phyloP scores from a whole-genome alignment of 2,797 vertebrate species.

The Acrocephalus scirpaceus region DNA sequence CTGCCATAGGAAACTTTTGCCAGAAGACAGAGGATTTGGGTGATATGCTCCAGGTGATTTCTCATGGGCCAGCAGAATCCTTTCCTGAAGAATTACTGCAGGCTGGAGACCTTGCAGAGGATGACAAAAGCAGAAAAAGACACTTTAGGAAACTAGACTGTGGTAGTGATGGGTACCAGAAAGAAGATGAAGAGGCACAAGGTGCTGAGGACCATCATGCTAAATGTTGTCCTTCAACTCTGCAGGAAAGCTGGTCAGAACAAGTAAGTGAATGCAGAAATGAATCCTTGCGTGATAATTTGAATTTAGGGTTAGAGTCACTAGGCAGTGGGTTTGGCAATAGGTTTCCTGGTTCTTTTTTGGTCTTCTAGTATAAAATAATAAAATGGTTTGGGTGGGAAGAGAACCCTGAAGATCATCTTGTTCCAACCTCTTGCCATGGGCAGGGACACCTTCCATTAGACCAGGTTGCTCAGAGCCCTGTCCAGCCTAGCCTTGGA shows the following conservation, averaged over 20 bases:
- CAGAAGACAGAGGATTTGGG: slow-evolving; percentile 16
- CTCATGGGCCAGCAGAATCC: not conserved
- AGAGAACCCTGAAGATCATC: not conserved
- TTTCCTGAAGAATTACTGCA: not conserved
- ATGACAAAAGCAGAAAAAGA: not conserved
- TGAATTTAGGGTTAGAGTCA: not conserved
- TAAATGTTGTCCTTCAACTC: not conserved
- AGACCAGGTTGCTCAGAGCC: not conserved
- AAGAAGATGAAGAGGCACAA: not conserved
- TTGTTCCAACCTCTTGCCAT: not conserved
- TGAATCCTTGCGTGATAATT: not conserved
- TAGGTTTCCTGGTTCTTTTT: not conserved
- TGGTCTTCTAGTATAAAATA: not conserved
- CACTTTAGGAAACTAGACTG: not conserved
- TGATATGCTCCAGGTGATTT: not conserved
- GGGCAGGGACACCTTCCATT: not conserved
- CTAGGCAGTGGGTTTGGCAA: not conserved
- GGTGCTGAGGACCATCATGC: not conserved
- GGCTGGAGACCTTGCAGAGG: not conserved
- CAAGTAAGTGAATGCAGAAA: slow-evolving; percentile 69
- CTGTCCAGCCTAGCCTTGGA: not conserved
- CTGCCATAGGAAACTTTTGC: not conserved
- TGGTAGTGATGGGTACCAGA: not conserved
- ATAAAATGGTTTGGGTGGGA: not conserved
- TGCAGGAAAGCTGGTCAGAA: not conserved